Evolutionary conservation across 2,113 vertebrate species (phyloP).

Genomic region (Dromiciops gliroides): DNA sequence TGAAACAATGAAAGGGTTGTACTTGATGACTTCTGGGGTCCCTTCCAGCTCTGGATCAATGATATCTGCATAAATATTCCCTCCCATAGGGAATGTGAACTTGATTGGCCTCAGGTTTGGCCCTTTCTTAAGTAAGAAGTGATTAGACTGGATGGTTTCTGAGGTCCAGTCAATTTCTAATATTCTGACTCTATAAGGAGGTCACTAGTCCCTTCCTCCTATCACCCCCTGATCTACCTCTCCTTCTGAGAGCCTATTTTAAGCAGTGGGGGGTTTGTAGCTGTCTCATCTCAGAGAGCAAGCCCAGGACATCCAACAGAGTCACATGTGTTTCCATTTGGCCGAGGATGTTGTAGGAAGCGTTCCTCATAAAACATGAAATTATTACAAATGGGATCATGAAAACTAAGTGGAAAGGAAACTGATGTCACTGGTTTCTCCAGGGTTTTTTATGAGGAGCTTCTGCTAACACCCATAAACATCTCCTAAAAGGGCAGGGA

Average conservation of each 20-base stretch:
- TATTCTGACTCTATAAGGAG: neutral
- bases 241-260: neutral
- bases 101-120: neutral
- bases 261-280: constrained; percentile 43
- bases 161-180: neutral
- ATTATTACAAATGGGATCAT: constrained; percentile 72
- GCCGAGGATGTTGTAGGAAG: constrained; percentile 72
- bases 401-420: constrained; percentile 70
- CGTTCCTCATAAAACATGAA: constrained; percentile 76
- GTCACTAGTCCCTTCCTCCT: neutral
- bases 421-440: constrained; percentile 50
- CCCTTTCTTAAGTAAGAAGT: neutral
- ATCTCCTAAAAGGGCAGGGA: neutral
- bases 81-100: neutral
- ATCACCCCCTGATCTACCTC: fast-evolving
- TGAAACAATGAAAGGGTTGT: neutral
- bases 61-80: neutral
- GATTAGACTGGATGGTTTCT: neutral
- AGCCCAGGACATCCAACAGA: constrained; percentile 17
- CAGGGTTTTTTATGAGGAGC: constrained; percentile 64
- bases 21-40: too few relatives aligned
- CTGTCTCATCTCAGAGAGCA: neutral
- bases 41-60: neutral
- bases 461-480: constrained; percentile 55
- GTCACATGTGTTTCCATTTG: constrained; percentile 79